These are phyloP conservation scores for Hippopotamus amphibius DNA, from an alignment of 2,113 vertebrate genomes.

Conservation along the genomic window DNA sequence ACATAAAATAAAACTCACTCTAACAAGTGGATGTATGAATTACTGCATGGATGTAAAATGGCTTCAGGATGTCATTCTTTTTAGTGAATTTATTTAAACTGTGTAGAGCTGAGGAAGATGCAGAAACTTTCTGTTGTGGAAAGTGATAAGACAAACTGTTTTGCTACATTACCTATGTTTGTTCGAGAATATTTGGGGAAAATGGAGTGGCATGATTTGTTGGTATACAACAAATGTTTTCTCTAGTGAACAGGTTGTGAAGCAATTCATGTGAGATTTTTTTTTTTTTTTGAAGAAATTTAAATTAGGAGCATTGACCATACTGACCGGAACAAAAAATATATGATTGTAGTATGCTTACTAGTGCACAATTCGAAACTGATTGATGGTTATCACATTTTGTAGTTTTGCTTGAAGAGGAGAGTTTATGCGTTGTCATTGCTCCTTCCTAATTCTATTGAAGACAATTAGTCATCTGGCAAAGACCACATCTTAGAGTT, in stretches of 20 bases:
- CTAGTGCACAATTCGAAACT: neutral
- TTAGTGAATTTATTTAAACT: slow-evolving; percentile 21
- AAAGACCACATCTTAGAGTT: neutral
- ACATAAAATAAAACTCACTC: neutral
- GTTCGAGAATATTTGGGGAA: slow-evolving; percentile 44
- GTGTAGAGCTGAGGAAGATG: neutral
- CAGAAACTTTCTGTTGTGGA: neutral
- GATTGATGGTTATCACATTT: neutral
- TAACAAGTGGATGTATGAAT: neutral
- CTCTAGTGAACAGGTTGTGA: neutral
- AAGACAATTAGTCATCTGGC: neutral
- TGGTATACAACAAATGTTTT: neutral
- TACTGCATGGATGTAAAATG: neutral
- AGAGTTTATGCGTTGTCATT: neutral
- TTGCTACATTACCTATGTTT: neutral
- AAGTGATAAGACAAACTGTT: slow-evolving; percentile 19
- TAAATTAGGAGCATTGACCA: neutral
- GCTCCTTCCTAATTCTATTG: neutral
- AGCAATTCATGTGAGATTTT: neutral
- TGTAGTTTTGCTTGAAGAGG: neutral
- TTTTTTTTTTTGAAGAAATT: slow-evolving; percentile 12
- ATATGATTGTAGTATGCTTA: neutral
- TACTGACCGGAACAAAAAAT: neutral
- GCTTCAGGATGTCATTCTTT: neutral
- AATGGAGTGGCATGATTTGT: slow-evolving; percentile 1